Evolutionary conservation across 1,140 invertebrate species (phyloP).

Genomic region (Thaumatotibia leucotreta): DNA sequence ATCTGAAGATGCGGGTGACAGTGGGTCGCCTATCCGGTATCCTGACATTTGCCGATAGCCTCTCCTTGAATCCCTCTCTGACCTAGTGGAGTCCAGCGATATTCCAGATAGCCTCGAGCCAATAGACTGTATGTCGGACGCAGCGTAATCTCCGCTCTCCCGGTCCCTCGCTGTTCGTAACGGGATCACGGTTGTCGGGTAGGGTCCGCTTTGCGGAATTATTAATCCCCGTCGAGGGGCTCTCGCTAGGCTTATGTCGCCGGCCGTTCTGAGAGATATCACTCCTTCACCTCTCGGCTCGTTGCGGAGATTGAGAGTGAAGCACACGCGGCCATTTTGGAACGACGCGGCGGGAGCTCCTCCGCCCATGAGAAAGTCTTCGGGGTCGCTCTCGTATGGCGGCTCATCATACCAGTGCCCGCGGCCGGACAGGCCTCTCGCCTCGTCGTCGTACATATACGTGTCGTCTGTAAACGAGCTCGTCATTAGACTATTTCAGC

Average conservation of each 20-base stretch:
- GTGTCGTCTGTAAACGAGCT: slow-evolving; percentile 85
- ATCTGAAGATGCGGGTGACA: slow-evolving; percentile 87
- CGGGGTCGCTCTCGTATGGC: slow-evolving; percentile 91
- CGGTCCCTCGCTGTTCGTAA: slow-evolving; percentile 84
- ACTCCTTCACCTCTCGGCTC: slow-evolving; percentile 85
- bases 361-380: slow-evolving; percentile 90
- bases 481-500: slow-evolving; percentile 48
- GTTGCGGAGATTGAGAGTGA: slow-evolving; percentile 84
- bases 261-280: slow-evolving; percentile 89
- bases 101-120: slow-evolving; percentile 86
- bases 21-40: slow-evolving; percentile 79
- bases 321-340: slow-evolving; percentile 85
- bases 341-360: slow-evolving; percentile 84
- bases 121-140: slow-evolving; percentile 88
- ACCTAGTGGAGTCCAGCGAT: slow-evolving; percentile 85
- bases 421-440: slow-evolving; percentile 79
- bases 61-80: slow-evolving; percentile 80
- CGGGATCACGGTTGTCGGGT: slow-evolving; percentile 89
- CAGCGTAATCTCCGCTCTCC: slow-evolving; percentile 90
- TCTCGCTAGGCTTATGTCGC: slow-evolving; percentile 89
- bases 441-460: slow-evolving; percentile 93
- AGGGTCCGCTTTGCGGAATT: slow-evolving; percentile 86
- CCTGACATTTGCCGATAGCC: slow-evolving; percentile 77
- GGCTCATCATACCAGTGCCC: slow-evolving; percentile 94
- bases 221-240: slow-evolving; percentile 86